Evolutionary conservation across 2,797 vertebrate genomes (phyloP), one percentile per base, ranked within the genome.

Genomic region (Pseudotriccus pelzelni): DNA sequence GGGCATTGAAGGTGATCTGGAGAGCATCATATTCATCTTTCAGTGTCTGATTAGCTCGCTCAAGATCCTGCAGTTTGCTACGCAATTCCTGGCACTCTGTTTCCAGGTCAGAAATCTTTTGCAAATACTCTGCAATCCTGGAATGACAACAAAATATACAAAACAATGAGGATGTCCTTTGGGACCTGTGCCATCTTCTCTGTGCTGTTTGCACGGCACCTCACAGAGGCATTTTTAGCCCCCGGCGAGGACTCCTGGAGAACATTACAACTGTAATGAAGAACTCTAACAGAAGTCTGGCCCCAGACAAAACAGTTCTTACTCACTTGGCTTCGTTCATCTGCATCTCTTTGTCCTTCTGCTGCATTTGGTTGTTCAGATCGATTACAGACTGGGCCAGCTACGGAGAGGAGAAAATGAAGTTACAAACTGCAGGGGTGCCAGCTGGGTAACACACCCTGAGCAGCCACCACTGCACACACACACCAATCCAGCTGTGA

Each of bases 1-100:
- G 97, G 32, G 99, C 99, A 7, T 98, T 99, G 95, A 99, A 99
- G 30, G 99, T 99, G 97, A 99, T 99, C 98, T 99, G 99, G 85
- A 99, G 98, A 62, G 99, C 99, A 47, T 99, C 99, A 5, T 99
- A 99, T 66, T 99, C 99, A 17, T 99, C 99, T 97, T 99, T 99
- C 95, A 99, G 98, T 1, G 99, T 99, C 98, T 99, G 99, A 93
- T 99, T 99, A 69, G 98, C 99, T 80, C 98, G 96, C 92, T 99
- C 99, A 27, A 99, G 98, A 89, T 99, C 99, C 90, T 99, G 98
- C 32, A 99, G 98, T 67, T 97, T 98, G 94, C 91, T 98, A 43
- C 98, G 98, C 69, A 99, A 97, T 8, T 99, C 99, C 18, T 98
- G 98, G 95, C 99, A 99, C 94, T 99, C 99, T 1, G 98, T 98